Evolutionary conservation across 1,140 invertebrate genomes (phyloP), one percentile per base, ranked within the genome.

Genomic region (Nautilus pompilius): DNA sequence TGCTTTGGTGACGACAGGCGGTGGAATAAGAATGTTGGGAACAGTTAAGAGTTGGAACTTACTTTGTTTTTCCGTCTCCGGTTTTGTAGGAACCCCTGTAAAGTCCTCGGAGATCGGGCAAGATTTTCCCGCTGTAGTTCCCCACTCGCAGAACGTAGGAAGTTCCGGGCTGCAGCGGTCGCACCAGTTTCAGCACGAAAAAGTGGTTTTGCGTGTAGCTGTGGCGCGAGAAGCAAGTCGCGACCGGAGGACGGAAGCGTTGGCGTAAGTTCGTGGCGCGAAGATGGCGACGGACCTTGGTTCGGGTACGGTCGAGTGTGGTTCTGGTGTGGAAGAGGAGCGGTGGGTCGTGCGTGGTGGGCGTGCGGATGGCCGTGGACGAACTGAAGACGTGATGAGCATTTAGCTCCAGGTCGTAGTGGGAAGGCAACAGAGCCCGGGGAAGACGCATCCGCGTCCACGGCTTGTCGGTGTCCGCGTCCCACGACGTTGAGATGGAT

Each of bases 41-140:
- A n/a, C n/a, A n/a, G n/a, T n/a, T n/a, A n/a, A n/a, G n/a, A n/a
- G n/a, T n/a, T n/a, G n/a, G n/a, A n/a, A 24, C 69, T 69, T 65
- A 76, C 74, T 67, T 62, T 30, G 45, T 62, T 34, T 60, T 62
- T 6, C 74, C 74, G 34, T 67, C 45, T 29, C 55, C 41, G 15
- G 65, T 67, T 41, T 67, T 71, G 53, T 75, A 76, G 2, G 65
- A 69, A 45, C 74, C 74, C 41, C 67, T 33, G 53, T 76, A 76
- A 17, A 76, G 62, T 2, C 72, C 74, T 51, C 67, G 56, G 6
- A 75, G 48, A 33, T 75, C 73, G 22, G 65, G 62, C 10, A 56
- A 49, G 29, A 76, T 62, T 5, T 51, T 22, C 13, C 72, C 72
- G 5, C 41, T n/a, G 45, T 70, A 76, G 8, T 64, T 46, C 17